Conservation (phyloP, 1,140 invertebrate species). For the Drosophila kurseongensis region DNA sequence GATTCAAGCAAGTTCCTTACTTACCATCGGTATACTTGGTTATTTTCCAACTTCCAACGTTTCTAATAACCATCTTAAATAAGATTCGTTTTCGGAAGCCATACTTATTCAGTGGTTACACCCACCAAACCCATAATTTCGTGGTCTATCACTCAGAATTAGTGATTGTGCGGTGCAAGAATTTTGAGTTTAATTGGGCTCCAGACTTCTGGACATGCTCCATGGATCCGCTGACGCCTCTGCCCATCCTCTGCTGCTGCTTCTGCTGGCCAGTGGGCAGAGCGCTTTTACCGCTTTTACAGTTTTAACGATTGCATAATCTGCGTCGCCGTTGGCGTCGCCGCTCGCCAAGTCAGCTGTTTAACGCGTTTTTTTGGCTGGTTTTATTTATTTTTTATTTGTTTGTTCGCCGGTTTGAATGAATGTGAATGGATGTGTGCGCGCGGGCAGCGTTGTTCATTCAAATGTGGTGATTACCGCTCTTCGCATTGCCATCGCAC, state of each 20-base stretch:
- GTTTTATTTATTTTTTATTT: constrained; percentile 30
- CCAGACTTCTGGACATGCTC: constrained; percentile 62
- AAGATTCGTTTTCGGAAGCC: no score
- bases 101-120: no score
- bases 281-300: constrained; percentile 64
- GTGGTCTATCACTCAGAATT: background rate
- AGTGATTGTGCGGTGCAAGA: constrained; percentile 9
- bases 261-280: constrained; percentile 44
- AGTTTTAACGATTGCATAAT: constrained; percentile 66
- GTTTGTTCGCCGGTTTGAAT: constrained; percentile 9
- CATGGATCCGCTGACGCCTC: constrained; percentile 12
- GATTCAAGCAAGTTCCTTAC: no score
- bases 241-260: constrained; percentile 10
- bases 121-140: background rate
- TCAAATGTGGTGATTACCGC: constrained; percentile 43
- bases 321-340: constrained; percentile 10
- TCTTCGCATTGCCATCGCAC: background rate
- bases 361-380: constrained; percentile 16
- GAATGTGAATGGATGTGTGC: constrained; percentile 31
- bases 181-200: constrained; percentile 13
- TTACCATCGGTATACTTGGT: no score
- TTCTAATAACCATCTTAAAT: no score
- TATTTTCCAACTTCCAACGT: no score
- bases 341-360: constrained; percentile 38
- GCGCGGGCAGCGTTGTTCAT: constrained; percentile 36